phyloP scores from a whole-genome alignment of 2,888 invertebrate species.

The Epirrhoe tristata region DNA sequence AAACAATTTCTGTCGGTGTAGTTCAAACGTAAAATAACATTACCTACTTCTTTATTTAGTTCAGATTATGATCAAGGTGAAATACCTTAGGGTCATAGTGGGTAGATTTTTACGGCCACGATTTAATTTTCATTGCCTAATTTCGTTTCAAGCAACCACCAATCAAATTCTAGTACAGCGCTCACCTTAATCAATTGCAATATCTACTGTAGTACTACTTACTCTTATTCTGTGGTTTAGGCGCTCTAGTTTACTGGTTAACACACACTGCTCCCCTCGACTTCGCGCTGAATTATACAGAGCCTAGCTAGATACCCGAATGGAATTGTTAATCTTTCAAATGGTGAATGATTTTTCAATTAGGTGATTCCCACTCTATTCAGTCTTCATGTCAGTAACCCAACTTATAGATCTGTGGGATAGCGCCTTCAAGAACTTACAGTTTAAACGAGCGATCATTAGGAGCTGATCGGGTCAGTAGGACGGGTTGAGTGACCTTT shows the following conservation, averaged over 20 bases:
- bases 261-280: background rate
- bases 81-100: background rate
- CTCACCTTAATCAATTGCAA: background rate
- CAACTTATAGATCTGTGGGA: background rate
- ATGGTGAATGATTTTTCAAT: too few species aligned
- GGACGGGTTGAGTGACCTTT: slow-evolving; percentile 47
- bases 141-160: background rate
- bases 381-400: too few species aligned
- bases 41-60: background rate
- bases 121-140: background rate
- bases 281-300: background rate
- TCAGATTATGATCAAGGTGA: background rate
- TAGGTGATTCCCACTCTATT: too few species aligned
- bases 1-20: too few species aligned
- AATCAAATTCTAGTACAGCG: slow-evolving; percentile 1
- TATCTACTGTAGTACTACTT: background rate
- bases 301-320: background rate
- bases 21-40: too few species aligned
- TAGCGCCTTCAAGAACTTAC: slow-evolving; percentile 6
- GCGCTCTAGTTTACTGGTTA: background rate
- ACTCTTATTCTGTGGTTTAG: background rate
- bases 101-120: background rate
- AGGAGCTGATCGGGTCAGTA: slow-evolving; percentile 45
- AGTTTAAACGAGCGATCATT: slow-evolving; percentile 33
- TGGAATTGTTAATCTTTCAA: too few species aligned